A percentile compares a stretch with the other conserved stretches of the same genome.
These are phyloP conservation scores for Vimba vimba DNA, from an alignment of 2,113 vertebrate species.

Conservation along the genomic window DNA sequence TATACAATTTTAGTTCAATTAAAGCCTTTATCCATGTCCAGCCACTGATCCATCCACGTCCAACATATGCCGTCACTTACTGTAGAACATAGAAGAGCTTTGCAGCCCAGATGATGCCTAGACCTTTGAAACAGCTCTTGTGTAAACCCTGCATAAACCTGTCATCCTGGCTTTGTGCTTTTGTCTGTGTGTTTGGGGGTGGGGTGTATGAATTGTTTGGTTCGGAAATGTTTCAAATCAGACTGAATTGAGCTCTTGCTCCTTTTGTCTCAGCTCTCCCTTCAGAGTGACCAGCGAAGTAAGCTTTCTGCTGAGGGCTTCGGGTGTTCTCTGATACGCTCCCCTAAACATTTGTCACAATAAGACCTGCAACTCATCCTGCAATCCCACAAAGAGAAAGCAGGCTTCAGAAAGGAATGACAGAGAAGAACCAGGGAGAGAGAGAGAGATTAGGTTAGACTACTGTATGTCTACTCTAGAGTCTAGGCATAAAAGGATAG, in stretches of 20 bases:
- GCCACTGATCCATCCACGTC: not conserved
- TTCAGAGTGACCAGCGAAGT: not conserved
- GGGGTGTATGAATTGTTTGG: not conserved
- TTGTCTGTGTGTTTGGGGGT: not conserved
- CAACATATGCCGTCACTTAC: not conserved
- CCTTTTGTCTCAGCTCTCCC: slow-evolving; percentile 3
- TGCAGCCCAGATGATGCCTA: not conserved
- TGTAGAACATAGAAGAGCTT: not conserved
- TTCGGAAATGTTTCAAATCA: slow-evolving; percentile 26
- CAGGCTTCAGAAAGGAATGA: not conserved
- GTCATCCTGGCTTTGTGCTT: slow-evolving; percentile 38
- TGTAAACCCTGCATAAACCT: slow-evolving; percentile 46
- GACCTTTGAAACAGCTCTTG: slow-evolving; percentile 18
- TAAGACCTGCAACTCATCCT: slow-evolving; percentile 1
- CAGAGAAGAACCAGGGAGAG: not conserved
- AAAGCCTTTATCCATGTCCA: not conserved
- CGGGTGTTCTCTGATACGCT: slow-evolving; percentile 12
- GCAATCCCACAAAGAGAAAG: not conserved
- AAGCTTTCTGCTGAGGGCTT: not conserved
- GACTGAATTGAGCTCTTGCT: not conserved
- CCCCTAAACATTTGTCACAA: slow-evolving; percentile 15
- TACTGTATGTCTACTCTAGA: too few species aligned
- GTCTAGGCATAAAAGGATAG: too few species aligned
- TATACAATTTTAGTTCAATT: not conserved
- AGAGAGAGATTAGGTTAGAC: not conserved